phyloP scores from a whole-genome alignment of 2,113 vertebrate species.

The Protomyctophum bolini region DNA sequence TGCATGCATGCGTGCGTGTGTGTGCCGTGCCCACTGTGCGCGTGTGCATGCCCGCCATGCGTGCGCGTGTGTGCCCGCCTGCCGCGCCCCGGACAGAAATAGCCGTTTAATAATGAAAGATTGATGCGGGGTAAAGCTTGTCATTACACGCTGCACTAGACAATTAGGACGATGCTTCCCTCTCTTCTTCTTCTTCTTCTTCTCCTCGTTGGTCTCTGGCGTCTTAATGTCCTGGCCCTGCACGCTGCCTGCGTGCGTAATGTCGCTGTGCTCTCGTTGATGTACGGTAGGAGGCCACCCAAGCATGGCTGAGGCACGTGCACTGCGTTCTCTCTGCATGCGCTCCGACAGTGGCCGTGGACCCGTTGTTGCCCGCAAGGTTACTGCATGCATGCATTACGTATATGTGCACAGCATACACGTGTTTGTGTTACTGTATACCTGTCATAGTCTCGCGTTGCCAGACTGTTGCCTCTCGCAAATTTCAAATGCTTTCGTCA shows the following conservation, averaged over 20 bases:
- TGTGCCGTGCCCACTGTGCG: conserved; percentile 22
- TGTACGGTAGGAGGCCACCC: no score
- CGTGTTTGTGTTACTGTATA: no score
- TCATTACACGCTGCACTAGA: conserved; percentile 82
- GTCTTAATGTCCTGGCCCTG: background rate
- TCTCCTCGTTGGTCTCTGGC: conserved; percentile 2
- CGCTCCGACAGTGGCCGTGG: background rate
- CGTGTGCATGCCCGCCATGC: conserved; percentile 31
- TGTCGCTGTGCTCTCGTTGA: no score
- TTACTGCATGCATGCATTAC: no score
- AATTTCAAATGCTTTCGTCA: no score
- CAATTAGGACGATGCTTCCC: conserved; percentile 78
- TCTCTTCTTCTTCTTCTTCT: conserved; percentile 1
- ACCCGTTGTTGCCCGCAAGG: no score
- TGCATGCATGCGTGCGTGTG: no score
- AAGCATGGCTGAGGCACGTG: background rate
- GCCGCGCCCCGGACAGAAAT: conserved; percentile 71
- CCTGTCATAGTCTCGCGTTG: no score
- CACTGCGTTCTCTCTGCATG: conserved; percentile 6
- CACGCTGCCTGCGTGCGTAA: no score
- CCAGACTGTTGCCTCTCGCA: no score
- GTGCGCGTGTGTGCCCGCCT: conserved; percentile 34
- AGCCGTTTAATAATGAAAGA: conserved; percentile 82
- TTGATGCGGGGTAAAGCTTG: conserved; percentile 79
- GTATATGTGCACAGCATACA: no score